A percentile compares a stretch with the other conserved stretches of the same genome.
Evolutionary conservation across 1,140 invertebrate genomes (phyloP).

Genomic region (Zaprionus kolodkinae): DNA sequence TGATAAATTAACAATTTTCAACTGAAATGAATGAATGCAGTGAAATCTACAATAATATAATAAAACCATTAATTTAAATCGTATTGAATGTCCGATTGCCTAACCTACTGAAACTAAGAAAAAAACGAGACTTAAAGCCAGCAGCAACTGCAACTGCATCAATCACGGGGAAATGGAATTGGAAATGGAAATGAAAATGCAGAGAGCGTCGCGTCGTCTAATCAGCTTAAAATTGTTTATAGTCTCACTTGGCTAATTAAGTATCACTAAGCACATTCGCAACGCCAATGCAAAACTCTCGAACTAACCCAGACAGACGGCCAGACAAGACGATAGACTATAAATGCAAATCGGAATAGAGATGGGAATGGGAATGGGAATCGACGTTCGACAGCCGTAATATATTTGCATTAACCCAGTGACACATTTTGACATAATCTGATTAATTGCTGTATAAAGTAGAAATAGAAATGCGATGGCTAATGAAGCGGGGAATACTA

Average conservation of each 20-base stretch:
- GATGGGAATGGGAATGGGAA: background rate
- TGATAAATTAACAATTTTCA: background rate
- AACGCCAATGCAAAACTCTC: slow-evolving; percentile 46
- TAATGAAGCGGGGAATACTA: slow-evolving; percentile 65
- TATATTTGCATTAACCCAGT: slow-evolving; percentile 82
- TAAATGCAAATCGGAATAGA: background rate
- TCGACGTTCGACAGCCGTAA: slow-evolving; percentile 41
- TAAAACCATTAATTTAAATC: slow-evolving; percentile 1
- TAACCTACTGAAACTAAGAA: slow-evolving; percentile 6
- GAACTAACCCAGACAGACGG: slow-evolving; percentile 19
- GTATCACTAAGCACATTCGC: slow-evolving; percentile 61
- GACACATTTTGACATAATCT: slow-evolving; percentile 82
- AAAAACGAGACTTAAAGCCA: background rate
- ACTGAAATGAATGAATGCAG: background rate
- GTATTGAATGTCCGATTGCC: slow-evolving; percentile 1
- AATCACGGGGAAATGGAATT: background rate
- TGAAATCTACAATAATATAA: slow-evolving; percentile 3
- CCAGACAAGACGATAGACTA: slow-evolving; percentile 1
- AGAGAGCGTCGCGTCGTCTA: slow-evolving; percentile 20
- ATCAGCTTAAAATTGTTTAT: slow-evolving; percentile 69
- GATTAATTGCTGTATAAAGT: slow-evolving; percentile 78
- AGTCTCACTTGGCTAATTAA: slow-evolving; percentile 66
- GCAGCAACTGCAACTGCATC: slow-evolving; percentile 1
- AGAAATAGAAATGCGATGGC: slow-evolving; percentile 71
- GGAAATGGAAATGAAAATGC: slow-evolving; percentile 9